Evolutionary conservation across 2,113 vertebrate species (phyloP).

Genomic region (Eurypyga helias): DNA sequence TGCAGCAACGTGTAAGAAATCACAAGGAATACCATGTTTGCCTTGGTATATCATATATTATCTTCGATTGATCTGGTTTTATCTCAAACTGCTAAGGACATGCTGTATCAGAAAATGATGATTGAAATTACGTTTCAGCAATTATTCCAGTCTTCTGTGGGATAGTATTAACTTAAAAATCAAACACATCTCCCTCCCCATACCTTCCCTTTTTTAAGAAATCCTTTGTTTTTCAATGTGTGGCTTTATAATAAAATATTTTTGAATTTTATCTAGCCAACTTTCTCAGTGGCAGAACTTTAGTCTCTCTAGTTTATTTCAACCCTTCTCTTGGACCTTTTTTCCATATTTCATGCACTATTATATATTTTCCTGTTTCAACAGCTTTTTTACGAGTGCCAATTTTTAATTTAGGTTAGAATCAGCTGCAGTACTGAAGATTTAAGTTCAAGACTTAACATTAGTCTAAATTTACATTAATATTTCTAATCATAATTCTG

Average conservation of each 20-base stretch:
- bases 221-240: background rate
- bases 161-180: background rate
- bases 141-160: background rate
- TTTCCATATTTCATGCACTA: background rate
- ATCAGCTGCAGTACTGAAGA: background rate
- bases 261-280: background rate
- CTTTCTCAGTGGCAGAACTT: background rate
- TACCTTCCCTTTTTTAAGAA: background rate
- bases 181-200: accelerated
- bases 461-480: background rate
- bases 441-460: conserved; percentile 14
- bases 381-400: background rate
- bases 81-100: background rate
- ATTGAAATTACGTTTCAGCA: background rate
- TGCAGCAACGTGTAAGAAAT: background rate
- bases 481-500: conserved; percentile 4
- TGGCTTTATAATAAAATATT: background rate
- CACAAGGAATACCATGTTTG: background rate
- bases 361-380: background rate
- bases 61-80: background rate
- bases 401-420: conserved; percentile 10
- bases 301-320: background rate
- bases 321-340: background rate
- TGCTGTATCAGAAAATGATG: background rate
- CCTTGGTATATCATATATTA: background rate